phyloP scores from a whole-genome alignment of 2,888 invertebrate species.

The Trissolcus japonicus region DNA sequence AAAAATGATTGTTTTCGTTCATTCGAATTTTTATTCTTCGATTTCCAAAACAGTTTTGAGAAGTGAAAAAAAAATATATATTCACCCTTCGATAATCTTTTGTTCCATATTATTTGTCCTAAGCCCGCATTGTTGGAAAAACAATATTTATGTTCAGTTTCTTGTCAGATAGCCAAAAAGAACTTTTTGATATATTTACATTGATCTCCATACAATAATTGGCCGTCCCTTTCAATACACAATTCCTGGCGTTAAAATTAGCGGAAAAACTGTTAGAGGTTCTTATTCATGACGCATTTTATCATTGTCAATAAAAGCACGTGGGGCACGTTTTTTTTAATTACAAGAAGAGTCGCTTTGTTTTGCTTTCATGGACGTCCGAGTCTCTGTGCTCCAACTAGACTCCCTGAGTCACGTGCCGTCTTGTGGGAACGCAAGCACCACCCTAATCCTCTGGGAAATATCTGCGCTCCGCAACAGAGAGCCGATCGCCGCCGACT shows the following conservation, averaged over 20 bases:
- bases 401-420: constrained; percentile 67
- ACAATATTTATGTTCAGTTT: no score
- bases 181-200: no score
- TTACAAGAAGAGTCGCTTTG: constrained; percentile 61
- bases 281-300: constrained; percentile 16
- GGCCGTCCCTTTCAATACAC: no score
- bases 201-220: no score
- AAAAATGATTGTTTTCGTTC: no score
- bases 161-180: no score
- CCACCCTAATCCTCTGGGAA: constrained; percentile 74
- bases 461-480: constrained; percentile 66
- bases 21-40: no score
- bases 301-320: constrained; percentile 44
- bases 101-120: no score
- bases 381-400: constrained; percentile 10
- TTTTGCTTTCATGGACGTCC: constrained; percentile 61
- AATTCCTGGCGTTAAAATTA: constrained; percentile 9
- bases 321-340: constrained; percentile 60
- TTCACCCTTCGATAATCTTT: no score
- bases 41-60: no score
- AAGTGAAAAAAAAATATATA: no score
- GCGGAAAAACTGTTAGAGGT: constrained; percentile 19
- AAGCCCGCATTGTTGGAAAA: no score
- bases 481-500: constrained; percentile 67
- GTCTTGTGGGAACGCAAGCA: constrained; percentile 70